These are phyloP conservation scores for Trichomycterus rosablanca DNA, from an alignment of 2,113 vertebrate species.

Conservation along the genomic window DNA sequence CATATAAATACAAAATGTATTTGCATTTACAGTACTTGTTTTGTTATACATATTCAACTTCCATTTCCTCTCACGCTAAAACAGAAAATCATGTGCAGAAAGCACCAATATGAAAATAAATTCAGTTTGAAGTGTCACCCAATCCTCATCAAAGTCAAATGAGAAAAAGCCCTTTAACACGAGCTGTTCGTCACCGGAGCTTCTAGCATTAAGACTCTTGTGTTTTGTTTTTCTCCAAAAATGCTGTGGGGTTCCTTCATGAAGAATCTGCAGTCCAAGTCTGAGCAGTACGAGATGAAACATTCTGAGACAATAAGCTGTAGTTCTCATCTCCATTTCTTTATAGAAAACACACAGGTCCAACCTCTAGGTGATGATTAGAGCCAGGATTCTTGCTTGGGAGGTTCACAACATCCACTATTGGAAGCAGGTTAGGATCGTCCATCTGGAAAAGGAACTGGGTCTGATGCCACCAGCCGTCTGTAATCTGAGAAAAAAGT, in stretches of 20 bases:
- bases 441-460: slow-evolving; percentile 84
- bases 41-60: slow-evolving; percentile 39
- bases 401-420: slow-evolving; percentile 78
- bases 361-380: slow-evolving; percentile 86
- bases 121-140: slow-evolving; percentile 49
- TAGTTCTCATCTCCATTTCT: neutral
- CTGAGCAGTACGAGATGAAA: slow-evolving; percentile 3
- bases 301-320: neutral
- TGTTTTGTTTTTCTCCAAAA: too few species aligned
- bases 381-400: slow-evolving; percentile 70
- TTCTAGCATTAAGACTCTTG: slow-evolving; percentile 45
- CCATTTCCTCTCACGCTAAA: slow-evolving; percentile 44
- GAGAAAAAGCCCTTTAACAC: slow-evolving; percentile 49
- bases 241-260: slow-evolving; percentile 32
- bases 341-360: slow-evolving; percentile 90
- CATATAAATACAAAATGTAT: slow-evolving; percentile 47
- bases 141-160: slow-evolving; percentile 27
- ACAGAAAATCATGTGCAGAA: slow-evolving; percentile 19
- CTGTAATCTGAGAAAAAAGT: slow-evolving; percentile 72
- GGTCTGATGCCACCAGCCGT: slow-evolving; percentile 87
- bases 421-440: slow-evolving; percentile 85
- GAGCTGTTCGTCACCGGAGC: slow-evolving; percentile 45
- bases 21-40: slow-evolving; percentile 48
- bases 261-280: slow-evolving; percentile 56
- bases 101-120: slow-evolving; percentile 54